Conservation (phyloP, 2,113 vertebrate species). For the Tragelaphus buxtoni region DNA sequence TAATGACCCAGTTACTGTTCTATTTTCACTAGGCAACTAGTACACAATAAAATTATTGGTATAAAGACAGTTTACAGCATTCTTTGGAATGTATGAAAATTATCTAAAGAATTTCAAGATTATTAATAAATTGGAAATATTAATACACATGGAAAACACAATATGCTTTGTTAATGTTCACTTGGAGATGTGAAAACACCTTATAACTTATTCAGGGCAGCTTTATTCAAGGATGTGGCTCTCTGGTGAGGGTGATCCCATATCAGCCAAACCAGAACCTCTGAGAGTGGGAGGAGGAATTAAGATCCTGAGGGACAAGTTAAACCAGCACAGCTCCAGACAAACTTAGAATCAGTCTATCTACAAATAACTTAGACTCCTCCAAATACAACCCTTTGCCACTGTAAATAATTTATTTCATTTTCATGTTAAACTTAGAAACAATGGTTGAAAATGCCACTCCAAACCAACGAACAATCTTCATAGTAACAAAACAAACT, state of each 20-base stretch:
- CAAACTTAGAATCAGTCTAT: not conserved
- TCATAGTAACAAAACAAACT: not conserved
- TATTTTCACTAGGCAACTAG: not conserved
- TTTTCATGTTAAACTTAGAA: slow-evolving; percentile 2
- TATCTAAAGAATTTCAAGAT: not conserved
- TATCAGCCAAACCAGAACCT: not conserved
- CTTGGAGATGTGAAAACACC: not conserved
- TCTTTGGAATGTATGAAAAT: not conserved
- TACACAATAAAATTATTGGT: not conserved
- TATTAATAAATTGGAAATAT: not conserved
- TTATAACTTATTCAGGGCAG: not conserved
- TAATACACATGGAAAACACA: not conserved
- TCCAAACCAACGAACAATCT: not conserved
- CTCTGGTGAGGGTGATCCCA: rapidly evolving
- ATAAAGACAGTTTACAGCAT: not conserved
- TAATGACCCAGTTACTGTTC: too few relatives aligned
- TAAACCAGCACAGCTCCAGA: not conserved
- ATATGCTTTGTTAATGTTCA: not conserved
- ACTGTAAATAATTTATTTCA: not conserved
- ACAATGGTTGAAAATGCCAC: not conserved
- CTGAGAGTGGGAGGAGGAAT: not conserved
- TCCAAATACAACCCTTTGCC: not conserved
- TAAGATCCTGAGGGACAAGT: not conserved
- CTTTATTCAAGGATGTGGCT: not conserved
- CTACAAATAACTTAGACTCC: not conserved